Base-by-base conservation (phyloP, 1,140 invertebrate genomes). In the Heliconius melpomene region DNA sequence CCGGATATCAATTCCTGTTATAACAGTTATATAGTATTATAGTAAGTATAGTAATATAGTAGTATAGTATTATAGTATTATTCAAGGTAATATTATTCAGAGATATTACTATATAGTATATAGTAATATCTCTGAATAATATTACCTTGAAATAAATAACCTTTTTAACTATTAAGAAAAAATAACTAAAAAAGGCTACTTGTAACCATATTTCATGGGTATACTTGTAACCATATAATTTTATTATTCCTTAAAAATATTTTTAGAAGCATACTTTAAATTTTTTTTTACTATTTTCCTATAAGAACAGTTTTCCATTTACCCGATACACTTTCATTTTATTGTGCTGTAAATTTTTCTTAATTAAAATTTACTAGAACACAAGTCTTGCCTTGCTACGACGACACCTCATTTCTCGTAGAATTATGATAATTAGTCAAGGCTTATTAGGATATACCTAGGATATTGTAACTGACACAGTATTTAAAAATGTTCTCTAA, bases 381-480 rank as follows among this genome's bases (percentile, higher is more conserved):
- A 66, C 60, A 29, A 66, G 60, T 66, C 60, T 16, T 29, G 13
- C 20, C 72, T 77, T 74, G 79, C 75, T 72, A 81, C 60, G 16
- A 46, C 57, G 71, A 40, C 36, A 75, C 72, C 73, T 74, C 72
- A 20, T 74, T 54, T 79, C 52, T 81, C 74, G 46, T 80, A 82
- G 79, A 85, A 71, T 82, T 83, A 83, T 77, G 80, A 78, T 84
- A 85, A 85, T 85, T 71, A 82, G 72, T 80, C 72, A 74, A 72
- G 73, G 76, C 77, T 85, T 82, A 83, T 85, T 83, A 85, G 74
- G 72, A 82, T 74, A 83, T 81, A 78, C 60, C 73, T 79, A 77
- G 75, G 79, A 76, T 57, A 26, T 50, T 46, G 38, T 50, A 73
- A 73, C 38, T 26, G 26, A 46, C 23, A 50, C 40, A 73, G 8